phyloP scores from a whole-genome alignment of 2,113 vertebrate species.

The Cheilinus undulatus region DNA sequence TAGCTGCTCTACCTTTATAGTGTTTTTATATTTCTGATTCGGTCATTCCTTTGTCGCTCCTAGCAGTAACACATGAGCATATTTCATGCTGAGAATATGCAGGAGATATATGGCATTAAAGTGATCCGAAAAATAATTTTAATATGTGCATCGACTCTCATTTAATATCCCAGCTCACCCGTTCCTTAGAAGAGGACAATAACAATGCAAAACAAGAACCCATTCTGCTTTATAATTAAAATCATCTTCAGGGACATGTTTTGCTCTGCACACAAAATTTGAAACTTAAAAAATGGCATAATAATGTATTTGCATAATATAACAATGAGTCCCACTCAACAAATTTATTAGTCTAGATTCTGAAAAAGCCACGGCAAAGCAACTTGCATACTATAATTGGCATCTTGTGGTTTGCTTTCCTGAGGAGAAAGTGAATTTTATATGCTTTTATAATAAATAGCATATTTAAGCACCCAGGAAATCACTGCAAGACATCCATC shows the following conservation, averaged over 20 bases:
- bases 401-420: conserved; percentile 95
- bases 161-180: conserved; percentile 61
- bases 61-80: conserved; percentile 32
- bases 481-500: conserved; percentile 98
- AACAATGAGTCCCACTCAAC: conserved; percentile 85
- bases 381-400: conserved; percentile 85
- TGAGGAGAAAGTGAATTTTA: conserved; percentile 94
- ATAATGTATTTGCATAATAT: conserved; percentile 85
- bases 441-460: conserved; percentile 99
- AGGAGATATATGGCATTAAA: conserved; percentile 57
- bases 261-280: conserved; percentile 77
- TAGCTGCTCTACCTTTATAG: conserved; percentile 52
- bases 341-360: conserved; percentile 85
- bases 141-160: conserved; percentile 58
- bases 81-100: conserved; percentile 40
- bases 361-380: conserved; percentile 82
- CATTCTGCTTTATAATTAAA: conserved; percentile 77
- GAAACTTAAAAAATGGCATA: conserved; percentile 84
- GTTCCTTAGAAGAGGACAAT: conserved; percentile 66
- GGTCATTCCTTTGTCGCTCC: conserved; percentile 54
- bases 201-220: conserved; percentile 72
- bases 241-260: conserved; percentile 80
- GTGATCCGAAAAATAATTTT: conserved; percentile 65
- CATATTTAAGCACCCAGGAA: conserved; percentile 99
- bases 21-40: conserved; percentile 67